phyloP scores from a whole-genome alignment of 2,888 invertebrate genomes.

The Scotopteryx bipunctaria region DNA sequence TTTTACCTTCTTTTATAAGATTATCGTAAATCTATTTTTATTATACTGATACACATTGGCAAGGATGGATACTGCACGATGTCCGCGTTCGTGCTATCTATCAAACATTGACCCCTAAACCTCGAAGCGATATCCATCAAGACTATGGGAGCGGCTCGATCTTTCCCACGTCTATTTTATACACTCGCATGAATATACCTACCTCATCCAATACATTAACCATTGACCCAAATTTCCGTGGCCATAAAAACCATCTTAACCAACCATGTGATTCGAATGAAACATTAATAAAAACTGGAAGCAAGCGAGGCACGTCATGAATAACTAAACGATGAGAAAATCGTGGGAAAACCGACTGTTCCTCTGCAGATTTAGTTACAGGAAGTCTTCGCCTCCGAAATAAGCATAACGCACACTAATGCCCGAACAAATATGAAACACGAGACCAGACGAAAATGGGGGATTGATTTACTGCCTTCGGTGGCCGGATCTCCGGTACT shows the following conservation, averaged over 20 bases:
- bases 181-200: slow-evolving; percentile 28
- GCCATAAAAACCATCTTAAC: slow-evolving; percentile 40
- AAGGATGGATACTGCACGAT: no score
- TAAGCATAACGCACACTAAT: slow-evolving; percentile 59
- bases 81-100: neutral
- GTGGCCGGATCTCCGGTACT: slow-evolving; percentile 51
- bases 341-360: slow-evolving; percentile 41
- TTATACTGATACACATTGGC: no score
- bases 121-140: slow-evolving; percentile 20
- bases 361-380: slow-evolving; percentile 49
- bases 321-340: slow-evolving; percentile 45
- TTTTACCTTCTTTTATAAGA: no score
- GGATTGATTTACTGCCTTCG: slow-evolving; percentile 65
- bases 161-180: slow-evolving; percentile 25
- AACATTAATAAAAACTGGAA: slow-evolving; percentile 41
- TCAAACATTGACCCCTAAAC: slow-evolving; percentile 1
- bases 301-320: slow-evolving; percentile 41
- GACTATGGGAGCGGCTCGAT: slow-evolving; percentile 16
- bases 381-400: slow-evolving; percentile 43
- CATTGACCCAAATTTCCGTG: slow-evolving; percentile 32
- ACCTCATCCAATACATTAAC: slow-evolving; percentile 38
- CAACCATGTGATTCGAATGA: slow-evolving; percentile 38
- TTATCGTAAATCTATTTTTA: no score
- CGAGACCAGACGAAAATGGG: slow-evolving; percentile 55
- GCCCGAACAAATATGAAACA: slow-evolving; percentile 63